Evolutionary conservation across 2,888 invertebrate species (phyloP).

Genomic region (Habrosyne pyritoides): DNA sequence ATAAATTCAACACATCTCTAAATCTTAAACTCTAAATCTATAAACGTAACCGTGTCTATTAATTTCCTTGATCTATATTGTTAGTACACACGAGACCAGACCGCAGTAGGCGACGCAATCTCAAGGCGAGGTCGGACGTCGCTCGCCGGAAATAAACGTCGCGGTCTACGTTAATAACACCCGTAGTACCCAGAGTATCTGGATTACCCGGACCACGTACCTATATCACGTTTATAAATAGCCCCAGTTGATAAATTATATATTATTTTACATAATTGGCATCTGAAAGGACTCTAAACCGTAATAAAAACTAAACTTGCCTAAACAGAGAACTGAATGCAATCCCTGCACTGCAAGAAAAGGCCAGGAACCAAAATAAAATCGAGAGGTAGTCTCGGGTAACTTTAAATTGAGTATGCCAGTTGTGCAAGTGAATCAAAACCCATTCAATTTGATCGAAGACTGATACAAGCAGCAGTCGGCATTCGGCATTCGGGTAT

Average conservation of each 20-base stretch:
- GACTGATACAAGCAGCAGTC: neutral
- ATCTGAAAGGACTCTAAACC: too few relatives aligned
- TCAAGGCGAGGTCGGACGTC: slow-evolving; percentile 3
- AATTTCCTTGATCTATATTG: neutral
- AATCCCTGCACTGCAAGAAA: neutral
- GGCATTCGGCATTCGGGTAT: neutral
- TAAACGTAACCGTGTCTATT: too few relatives aligned
- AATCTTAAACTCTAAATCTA: too few relatives aligned
- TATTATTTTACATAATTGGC: neutral
- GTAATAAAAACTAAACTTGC: too few relatives aligned
- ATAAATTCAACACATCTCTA: too few relatives aligned
- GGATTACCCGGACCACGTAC: neutral
- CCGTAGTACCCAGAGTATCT: neutral
- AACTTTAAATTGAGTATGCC: neutral
- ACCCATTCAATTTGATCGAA: neutral
- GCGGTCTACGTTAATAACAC: neutral
- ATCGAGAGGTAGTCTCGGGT: neutral
- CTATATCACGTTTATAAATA: neutral
- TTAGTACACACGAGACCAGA: neutral
- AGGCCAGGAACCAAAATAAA: neutral
- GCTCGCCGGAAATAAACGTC: slow-evolving; percentile 3
- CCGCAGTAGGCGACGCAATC: slow-evolving; percentile 1
- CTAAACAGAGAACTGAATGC: too few relatives aligned
- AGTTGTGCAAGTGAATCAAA: slow-evolving; percentile 2
- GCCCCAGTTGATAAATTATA: neutral